Evolutionary conservation across 2,888 invertebrate genomes (phyloP), one percentile per base, ranked within the genome.

Genomic region (Melipona bicolor): DNA sequence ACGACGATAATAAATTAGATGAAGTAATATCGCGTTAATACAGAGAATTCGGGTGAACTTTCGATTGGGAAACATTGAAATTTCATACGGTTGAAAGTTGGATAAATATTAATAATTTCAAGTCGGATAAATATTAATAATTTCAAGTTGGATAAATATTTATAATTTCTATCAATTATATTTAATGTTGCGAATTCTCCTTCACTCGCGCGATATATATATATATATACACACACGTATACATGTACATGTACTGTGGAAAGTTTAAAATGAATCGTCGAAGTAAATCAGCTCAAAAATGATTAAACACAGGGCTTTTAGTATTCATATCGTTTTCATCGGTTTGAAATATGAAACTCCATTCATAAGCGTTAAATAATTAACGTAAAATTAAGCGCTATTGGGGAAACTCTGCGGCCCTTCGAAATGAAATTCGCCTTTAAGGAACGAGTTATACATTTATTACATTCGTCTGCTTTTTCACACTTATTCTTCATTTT

Each of bases 71-170:
- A 69, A 3, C 21, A 52, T 69, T 21, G 52, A 52, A 15, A 32
- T 52, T 69, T 69, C 52, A 15, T 15, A 32, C 13, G 68, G 2
- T 68, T 0, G 67, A 11, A 50, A 21, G 19, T 11, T 4, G 43
- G 6, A 43, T 17, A 17, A 65, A 65, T 43, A 36, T 65, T 65
- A 36, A 62, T 32, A 32, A 36, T 67, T 49, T 4, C n/a, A 24
- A 24, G 24, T 11, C 3, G 69, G 52, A 69, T 69, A 69, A 69
- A 69, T 52, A 52, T 69, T 52, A 43, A 64, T 32, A 64, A 43
- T 65, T 65, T 21, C 43, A n/a, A 32, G 4, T 11, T 43, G 43
- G n/a, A 43, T 65, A 43, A 43, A 65, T 52, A 32, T 32, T 32
- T 32, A 27, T 32, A 21, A 52, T 52, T 52, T 52, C 69, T 69